Conservation (phyloP, 1,140 invertebrate genomes). For the Meloidogyne hapla region DNA sequence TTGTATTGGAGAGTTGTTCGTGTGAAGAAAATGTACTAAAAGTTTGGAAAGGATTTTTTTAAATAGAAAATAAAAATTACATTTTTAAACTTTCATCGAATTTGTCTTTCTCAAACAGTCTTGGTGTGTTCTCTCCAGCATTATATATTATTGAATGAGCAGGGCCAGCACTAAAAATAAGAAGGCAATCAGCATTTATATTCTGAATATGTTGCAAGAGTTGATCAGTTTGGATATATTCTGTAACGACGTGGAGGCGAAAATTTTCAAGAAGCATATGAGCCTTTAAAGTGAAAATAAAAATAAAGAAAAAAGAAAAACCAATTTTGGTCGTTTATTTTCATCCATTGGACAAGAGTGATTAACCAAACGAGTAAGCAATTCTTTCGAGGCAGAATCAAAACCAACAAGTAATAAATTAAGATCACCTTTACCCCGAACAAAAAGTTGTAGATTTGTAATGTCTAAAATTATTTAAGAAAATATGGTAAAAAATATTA, state of each 20-base stretch:
- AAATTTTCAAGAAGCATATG: slow-evolving; percentile 16
- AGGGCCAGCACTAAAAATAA: slow-evolving; percentile 48
- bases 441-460: slow-evolving; percentile 33
- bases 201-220: slow-evolving; percentile 37
- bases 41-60: background rate
- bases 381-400: slow-evolving; percentile 18
- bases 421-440: slow-evolving; percentile 37
- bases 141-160: slow-evolving; percentile 55
- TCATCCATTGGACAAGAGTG: slow-evolving; percentile 26
- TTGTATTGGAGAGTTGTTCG: background rate
- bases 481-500: background rate
- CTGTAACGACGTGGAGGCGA: slow-evolving; percentile 51
- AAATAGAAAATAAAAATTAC: slow-evolving; percentile 40
- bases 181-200: slow-evolving; percentile 48
- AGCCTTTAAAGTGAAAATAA: background rate
- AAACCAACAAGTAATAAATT: slow-evolving; percentile 40
- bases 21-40: slow-evolving; percentile 19
- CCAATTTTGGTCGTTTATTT: slow-evolving; percentile 9
- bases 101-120: slow-evolving; percentile 50
- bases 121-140: slow-evolving; percentile 50
- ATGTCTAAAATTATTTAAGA: slow-evolving; percentile 44
- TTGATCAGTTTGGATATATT: slow-evolving; percentile 40
- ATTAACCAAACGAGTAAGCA: slow-evolving; percentile 32
- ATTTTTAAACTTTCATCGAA: slow-evolving; percentile 56
- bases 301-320: background rate